A percentile compares a stretch with the other conserved stretches of the same genome.
Conservation (phyloP, 2,888 invertebrate species). For the Luffia ferchaultella region DNA sequence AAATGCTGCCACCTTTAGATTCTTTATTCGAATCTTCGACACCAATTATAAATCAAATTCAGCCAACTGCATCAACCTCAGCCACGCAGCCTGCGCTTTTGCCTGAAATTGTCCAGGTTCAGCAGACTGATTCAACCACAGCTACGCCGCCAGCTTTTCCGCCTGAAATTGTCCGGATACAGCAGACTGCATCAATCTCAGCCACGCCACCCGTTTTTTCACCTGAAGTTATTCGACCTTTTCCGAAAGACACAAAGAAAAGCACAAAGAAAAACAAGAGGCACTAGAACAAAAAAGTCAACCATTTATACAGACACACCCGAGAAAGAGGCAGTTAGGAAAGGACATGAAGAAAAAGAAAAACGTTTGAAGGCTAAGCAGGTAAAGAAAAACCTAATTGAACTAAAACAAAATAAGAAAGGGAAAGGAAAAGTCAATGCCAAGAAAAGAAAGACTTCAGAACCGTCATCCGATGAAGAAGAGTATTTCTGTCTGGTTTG, state of each 20-base stretch:
- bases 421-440: constrained; percentile 5
- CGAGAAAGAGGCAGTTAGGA: constrained; percentile 16
- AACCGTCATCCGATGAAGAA: constrained; percentile 8
- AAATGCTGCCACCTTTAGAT: no score
- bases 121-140: no score
- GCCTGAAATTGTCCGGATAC: no score
- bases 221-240: constrained; percentile 15
- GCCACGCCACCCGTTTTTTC: constrained; percentile 6
- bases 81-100: no score
- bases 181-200: not conserved
- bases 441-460: constrained; percentile 4
- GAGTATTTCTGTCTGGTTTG: constrained; percentile 14
- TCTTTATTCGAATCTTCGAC: no score
- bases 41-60: no score
- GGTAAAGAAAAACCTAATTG: no score
- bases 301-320: constrained; percentile 19
- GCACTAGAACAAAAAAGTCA: constrained; percentile 9
- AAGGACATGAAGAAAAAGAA: constrained; percentile 13
- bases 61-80: no score
- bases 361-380: constrained; percentile 12
- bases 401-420: constrained; percentile 6
- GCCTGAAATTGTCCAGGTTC: no score
- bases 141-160: no score
- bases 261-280: constrained; percentile 10
- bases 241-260: constrained; percentile 13